Conservation (phyloP, 2,113 vertebrate genomes). For the Ophiodon elongatus region DNA sequence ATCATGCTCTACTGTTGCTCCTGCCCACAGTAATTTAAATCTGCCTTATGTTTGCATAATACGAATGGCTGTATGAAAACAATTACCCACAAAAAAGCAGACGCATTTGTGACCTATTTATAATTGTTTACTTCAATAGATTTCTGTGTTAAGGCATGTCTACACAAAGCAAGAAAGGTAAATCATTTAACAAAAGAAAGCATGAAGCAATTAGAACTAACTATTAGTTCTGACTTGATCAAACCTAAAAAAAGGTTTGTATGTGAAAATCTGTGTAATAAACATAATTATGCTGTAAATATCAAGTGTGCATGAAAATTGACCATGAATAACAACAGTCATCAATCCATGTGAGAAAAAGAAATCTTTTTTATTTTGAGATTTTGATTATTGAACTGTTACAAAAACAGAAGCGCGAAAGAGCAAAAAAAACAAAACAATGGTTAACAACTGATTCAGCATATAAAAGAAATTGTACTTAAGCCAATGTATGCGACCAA, state of each 20-base stretch:
- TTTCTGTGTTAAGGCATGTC: neutral
- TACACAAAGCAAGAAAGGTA: no score
- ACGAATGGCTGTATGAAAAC: neutral
- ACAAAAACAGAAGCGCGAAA: constrained; percentile 33
- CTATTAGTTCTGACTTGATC: neutral
- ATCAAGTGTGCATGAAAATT: neutral
- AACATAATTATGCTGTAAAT: neutral
- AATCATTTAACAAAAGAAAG: neutral
- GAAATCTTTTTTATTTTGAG: constrained; percentile 64
- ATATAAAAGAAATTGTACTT: neutral
- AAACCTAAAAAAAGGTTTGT: neutral
- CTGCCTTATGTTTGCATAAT: no score
- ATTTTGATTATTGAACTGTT: constrained; percentile 26
- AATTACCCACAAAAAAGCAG: neutral
- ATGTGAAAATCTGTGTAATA: neutral
- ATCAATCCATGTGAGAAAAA: constrained; percentile 23
- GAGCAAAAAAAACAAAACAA: constrained; percentile 5
- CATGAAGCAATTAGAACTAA: neutral
- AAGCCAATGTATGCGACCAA: constrained; percentile 11
- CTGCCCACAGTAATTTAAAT: no score
- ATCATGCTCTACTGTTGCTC: no score
- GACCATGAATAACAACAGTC: neutral
- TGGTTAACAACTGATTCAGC: constrained; percentile 1
- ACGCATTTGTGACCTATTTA: neutral
- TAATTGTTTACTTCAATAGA: neutral